phyloP scores from a whole-genome alignment of 1,140 invertebrate genomes.

The Cecropterus lyciades region DNA sequence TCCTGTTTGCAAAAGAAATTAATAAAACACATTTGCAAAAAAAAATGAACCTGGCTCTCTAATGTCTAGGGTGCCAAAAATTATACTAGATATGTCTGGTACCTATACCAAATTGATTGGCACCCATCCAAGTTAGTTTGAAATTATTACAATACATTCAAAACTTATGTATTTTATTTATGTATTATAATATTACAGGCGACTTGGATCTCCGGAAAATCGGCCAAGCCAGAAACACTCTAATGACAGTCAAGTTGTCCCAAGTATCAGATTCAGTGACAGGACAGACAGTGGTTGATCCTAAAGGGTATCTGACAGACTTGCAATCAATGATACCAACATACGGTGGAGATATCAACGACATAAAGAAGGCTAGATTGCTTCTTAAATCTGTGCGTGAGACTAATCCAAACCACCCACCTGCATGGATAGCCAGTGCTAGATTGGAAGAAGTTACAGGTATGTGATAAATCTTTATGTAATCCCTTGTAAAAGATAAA shows the following conservation, averaged over 20 bases:
- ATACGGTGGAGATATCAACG: conserved; percentile 99
- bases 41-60: no score
- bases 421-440: conserved; percentile 99
- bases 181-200: conserved; percentile 91
- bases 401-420: conserved; percentile 99
- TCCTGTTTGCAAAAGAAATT: no score
- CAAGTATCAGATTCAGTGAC: conserved; percentile 99
- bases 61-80: no score
- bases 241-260: conserved; percentile 99
- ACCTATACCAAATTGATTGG: no score
- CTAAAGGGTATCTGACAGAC: conserved; percentile 99
- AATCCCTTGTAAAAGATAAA: no score
- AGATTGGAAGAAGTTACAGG: conserved; percentile 99
- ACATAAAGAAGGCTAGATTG: conserved; percentile 99
- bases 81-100: no score
- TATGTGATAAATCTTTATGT: conserved; percentile 59
- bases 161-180: no score
- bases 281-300: conserved; percentile 99
- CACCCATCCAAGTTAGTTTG: no score
- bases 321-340: conserved; percentile 99
- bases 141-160: no score
- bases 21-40: no score
- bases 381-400: conserved; percentile 98
- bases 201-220: conserved; percentile 99
- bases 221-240: conserved; percentile 99